phyloP scores from a whole-genome alignment of 2,888 invertebrate genomes.

The Halictus ligatus region DNA sequence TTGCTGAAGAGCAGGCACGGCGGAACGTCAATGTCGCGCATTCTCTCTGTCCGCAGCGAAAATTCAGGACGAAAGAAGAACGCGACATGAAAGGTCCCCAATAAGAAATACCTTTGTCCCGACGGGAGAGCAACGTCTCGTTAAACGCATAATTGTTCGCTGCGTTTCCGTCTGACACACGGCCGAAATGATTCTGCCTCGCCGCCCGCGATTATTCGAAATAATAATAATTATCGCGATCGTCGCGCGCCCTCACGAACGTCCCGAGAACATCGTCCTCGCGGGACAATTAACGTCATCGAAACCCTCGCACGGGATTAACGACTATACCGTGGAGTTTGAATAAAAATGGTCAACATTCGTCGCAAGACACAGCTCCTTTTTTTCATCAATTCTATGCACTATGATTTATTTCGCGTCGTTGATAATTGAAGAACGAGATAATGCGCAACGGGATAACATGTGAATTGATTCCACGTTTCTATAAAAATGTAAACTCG shows the following conservation, averaged over 20 bases:
- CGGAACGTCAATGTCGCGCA: slow-evolving; percentile 50
- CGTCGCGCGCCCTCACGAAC: neutral
- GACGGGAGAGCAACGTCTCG: slow-evolving; percentile 64
- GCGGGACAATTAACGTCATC: slow-evolving; percentile 20
- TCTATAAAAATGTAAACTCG: neutral
- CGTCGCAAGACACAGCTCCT: no score
- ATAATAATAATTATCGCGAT: slow-evolving; percentile 13
- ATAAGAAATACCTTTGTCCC: slow-evolving; percentile 63
- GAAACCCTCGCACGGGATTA: slow-evolving; percentile 18
- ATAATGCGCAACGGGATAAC: neutral
- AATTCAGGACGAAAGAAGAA: slow-evolving; percentile 62
- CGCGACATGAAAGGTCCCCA: slow-evolving; percentile 50
- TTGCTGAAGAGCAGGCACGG: slow-evolving; percentile 7
- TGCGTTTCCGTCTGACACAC: slow-evolving; percentile 9
- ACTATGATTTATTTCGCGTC: no score
- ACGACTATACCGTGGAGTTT: neutral
- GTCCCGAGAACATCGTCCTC: neutral
- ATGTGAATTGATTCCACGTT: neutral
- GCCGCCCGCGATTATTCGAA: slow-evolving; percentile 20
- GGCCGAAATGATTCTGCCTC: neutral
- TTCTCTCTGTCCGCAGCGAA: slow-evolving; percentile 46
- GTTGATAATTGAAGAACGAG: no score
- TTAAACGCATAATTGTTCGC: slow-evolving; percentile 73
- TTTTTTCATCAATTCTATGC: no score
- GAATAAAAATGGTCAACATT: neutral